These are phyloP conservation scores for Gasterosteus aculeatus DNA, from an alignment of 2,113 vertebrate genomes.

Conservation along the genomic window DNA sequence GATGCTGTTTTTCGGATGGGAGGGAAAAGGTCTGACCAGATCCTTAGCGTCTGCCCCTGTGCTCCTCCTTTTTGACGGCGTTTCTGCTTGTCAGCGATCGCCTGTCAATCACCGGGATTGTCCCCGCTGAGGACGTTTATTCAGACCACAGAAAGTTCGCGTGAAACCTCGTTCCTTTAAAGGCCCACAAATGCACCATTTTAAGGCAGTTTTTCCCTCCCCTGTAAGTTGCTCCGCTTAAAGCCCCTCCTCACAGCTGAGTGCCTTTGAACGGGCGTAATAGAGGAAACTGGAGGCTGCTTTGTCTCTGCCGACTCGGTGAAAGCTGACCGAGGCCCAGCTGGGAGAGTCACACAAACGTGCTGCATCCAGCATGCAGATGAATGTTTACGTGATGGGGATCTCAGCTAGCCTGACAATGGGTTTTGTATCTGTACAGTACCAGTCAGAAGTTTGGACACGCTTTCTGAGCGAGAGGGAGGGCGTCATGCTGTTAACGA, in stretches of 20 bases:
- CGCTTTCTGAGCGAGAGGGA: slow-evolving; percentile 31
- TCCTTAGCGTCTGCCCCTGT: slow-evolving; percentile 1
- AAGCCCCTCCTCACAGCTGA: slow-evolving; percentile 73
- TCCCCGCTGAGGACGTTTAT: background rate
- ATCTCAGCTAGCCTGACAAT: slow-evolving; percentile 24
- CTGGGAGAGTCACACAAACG: slow-evolving; percentile 68
- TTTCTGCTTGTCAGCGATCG: background rate
- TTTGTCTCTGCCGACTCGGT: slow-evolving; percentile 68
- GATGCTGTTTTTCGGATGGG: slow-evolving; percentile 66
- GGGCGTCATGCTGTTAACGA: slow-evolving; percentile 79
- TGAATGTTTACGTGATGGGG: slow-evolving; percentile 58
- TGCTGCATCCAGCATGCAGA: slow-evolving; percentile 65
- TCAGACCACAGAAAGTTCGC: slow-evolving; percentile 7
- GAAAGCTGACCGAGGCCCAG: slow-evolving; percentile 70
- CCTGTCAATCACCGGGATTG: background rate
- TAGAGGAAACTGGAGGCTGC: slow-evolving; percentile 67
- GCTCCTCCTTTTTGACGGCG: background rate
- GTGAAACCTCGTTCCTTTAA: slow-evolving; percentile 31
- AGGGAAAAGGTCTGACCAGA: slow-evolving; percentile 46
- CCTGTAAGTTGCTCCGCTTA: slow-evolving; percentile 73
- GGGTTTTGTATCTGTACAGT: background rate
- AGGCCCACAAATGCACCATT: slow-evolving; percentile 56
- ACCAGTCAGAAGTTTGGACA: no score
- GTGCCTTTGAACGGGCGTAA: slow-evolving; percentile 69
- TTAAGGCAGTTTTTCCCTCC: slow-evolving; percentile 56